A percentile compares a stretch with the other conserved stretches of the same genome.
Evolutionary conservation across 2,113 vertebrate genomes (phyloP).

Genomic region (Salvelinus sp.): DNA sequence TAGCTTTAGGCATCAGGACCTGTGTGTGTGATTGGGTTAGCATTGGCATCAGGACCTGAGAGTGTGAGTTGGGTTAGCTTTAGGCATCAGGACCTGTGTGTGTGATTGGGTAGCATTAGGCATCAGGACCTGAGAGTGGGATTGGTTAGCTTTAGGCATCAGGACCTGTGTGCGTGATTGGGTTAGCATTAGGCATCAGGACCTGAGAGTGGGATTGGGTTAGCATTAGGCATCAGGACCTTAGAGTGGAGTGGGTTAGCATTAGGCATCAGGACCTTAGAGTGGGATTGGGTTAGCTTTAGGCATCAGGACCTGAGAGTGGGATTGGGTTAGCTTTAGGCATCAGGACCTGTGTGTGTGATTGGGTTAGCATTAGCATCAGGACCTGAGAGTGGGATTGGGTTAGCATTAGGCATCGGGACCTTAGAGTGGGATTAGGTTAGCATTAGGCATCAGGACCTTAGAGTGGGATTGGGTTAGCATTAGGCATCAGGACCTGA

Average conservation of each 20-base stretch:
- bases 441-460: conserved; percentile 63
- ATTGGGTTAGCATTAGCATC: conserved; percentile 70
- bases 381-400: conserved; percentile 37
- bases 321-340: neutral
- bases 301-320: neutral
- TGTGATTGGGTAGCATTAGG: conserved; percentile 68
- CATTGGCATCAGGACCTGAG: too few relatives aligned
- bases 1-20: conserved; percentile 64
- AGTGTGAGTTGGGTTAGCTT: neutral
- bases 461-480: conserved; percentile 14
- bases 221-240: too few relatives aligned
- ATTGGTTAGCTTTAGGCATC: too few relatives aligned
- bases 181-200: conserved; percentile 67
- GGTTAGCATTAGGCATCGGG: too few relatives aligned
- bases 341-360: conserved; percentile 5
- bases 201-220: conserved; percentile 28
- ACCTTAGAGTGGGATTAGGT: conserved; percentile 48
- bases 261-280: conserved; percentile 61
- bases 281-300: conserved; percentile 9
- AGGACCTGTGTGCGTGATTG: conserved; percentile 29
- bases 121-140: conserved; percentile 49
- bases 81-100: too few relatives aligned
- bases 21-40: conserved; percentile 28
- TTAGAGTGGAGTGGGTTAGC: conserved; percentile 57
- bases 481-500: conserved; percentile 19